A percentile compares a stretch with the other conserved stretches of the same genome.
phyloP scores from a whole-genome alignment of 2,113 vertebrate species.

The Pungitius pungitius region DNA sequence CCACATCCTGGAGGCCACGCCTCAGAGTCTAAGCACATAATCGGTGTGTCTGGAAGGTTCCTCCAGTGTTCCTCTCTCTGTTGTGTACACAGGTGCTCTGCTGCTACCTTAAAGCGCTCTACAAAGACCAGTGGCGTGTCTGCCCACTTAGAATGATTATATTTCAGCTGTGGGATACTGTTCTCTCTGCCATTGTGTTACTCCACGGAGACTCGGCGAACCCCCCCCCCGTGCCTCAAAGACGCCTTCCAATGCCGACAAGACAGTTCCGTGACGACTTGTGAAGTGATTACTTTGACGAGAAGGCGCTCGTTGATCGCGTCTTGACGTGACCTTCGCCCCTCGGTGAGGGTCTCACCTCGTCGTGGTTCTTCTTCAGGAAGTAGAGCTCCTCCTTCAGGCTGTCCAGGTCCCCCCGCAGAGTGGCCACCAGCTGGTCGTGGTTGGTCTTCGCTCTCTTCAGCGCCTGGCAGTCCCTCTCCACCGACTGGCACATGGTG shows the following conservation, averaged over 20 bases:
- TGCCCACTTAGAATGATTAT: constrained; percentile 36
- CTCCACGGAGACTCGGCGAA: background rate
- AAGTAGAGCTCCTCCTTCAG: constrained; percentile 89
- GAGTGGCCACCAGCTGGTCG: constrained; percentile 83
- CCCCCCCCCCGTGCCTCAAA: background rate
- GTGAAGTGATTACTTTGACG: constrained; percentile 29
- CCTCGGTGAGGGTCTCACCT: constrained; percentile 78
- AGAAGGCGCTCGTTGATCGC: constrained; percentile 8
- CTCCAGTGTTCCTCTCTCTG: constrained; percentile 10
- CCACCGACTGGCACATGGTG: constrained; percentile 86
- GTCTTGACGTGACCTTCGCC: background rate
- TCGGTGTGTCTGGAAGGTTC: constrained; percentile 5
- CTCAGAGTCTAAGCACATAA: constrained; percentile 66
- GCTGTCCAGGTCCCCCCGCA: constrained; percentile 88
- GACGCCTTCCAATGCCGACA: background rate
- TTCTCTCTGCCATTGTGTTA: background rate
- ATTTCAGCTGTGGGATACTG: constrained; percentile 42
- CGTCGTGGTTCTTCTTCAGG: constrained; percentile 90
- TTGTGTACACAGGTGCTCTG: constrained; percentile 39
- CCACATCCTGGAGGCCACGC: constrained; percentile 68
- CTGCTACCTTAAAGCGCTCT: constrained; percentile 12
- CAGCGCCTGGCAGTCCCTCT: constrained; percentile 87
- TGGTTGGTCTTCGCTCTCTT: constrained; percentile 85
- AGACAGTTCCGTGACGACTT: constrained; percentile 9
- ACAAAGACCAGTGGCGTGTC: constrained; percentile 58